phyloP scores from a whole-genome alignment of 2,888 invertebrate species.

The Rhimphoctona megacephalus region DNA sequence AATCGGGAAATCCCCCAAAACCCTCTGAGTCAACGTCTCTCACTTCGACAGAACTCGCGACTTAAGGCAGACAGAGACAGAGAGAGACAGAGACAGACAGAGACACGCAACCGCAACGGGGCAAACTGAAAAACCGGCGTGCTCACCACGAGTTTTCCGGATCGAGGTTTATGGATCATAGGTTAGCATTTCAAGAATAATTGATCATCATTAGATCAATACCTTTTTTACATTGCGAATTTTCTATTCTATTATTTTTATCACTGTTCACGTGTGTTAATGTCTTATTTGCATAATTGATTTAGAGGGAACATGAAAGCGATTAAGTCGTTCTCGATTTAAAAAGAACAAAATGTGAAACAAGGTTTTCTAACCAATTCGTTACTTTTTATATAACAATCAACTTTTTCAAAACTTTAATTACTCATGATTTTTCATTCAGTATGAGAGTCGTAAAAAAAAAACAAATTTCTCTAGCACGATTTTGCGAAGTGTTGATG shows the following conservation, averaged over 20 bases:
- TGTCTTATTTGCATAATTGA: background rate
- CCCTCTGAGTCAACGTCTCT: conserved; percentile 42
- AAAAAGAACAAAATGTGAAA: background rate
- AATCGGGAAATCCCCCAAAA: conserved; percentile 40
- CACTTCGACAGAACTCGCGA: conserved; percentile 17
- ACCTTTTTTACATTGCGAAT: background rate
- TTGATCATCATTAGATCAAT: conserved; percentile 37
- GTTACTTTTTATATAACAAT: background rate
- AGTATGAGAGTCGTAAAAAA: background rate
- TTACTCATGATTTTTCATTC: background rate
- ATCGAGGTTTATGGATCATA: conserved; percentile 83
- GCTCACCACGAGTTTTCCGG: conserved; percentile 74
- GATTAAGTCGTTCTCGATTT: background rate
- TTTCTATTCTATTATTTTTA: background rate
- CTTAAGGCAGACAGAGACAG: conserved; percentile 30
- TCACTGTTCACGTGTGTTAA: background rate
- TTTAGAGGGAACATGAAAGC: background rate
- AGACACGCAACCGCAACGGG: conserved; percentile 60
- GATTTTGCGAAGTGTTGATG: conserved; percentile 26
- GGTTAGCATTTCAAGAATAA: conserved; percentile 77
- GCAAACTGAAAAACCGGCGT: conserved; percentile 64
- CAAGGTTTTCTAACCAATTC: background rate
- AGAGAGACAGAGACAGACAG: conserved; percentile 33
- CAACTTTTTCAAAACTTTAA: background rate
- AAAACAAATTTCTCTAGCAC: conserved; percentile 18